Evolutionary conservation across 2,113 vertebrate species (phyloP).

Genomic region (Oxyura jamaicensis): DNA sequence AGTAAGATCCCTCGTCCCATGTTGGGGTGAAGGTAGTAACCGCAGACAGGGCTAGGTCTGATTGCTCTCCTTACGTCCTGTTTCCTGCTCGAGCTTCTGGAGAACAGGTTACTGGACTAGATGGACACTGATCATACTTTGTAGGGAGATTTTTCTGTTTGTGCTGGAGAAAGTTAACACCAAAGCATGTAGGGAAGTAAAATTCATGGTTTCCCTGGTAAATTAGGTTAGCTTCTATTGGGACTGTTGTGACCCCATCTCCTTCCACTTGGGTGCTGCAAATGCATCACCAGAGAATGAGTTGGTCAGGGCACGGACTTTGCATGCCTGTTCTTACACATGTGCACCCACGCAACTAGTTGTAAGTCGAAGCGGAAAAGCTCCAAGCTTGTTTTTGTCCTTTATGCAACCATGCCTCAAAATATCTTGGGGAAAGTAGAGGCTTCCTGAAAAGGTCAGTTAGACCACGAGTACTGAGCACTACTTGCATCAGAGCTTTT

Average conservation of each 20-base stretch:
- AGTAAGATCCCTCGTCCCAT: not conserved
- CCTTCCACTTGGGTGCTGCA: not conserved
- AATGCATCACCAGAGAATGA: rapidly evolving
- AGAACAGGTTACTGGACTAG: not conserved
- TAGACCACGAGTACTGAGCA: not conserved
- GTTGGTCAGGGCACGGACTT: not conserved
- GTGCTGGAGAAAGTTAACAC: not conserved
- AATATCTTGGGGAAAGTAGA: not conserved
- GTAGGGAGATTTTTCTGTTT: not conserved
- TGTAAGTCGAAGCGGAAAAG: not conserved
- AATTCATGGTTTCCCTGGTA: not conserved
- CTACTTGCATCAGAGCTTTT: not conserved
- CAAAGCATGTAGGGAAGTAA: not conserved
- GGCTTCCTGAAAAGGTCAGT: not conserved
- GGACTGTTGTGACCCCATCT: not conserved
- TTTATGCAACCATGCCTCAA: not conserved
- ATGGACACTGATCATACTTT: not conserved
- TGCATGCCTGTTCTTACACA: not conserved
- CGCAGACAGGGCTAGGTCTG: not conserved
- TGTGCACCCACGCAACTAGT: not conserved
- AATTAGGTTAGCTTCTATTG: not conserved
- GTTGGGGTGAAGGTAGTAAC: not conserved
- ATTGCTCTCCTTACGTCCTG: not conserved
- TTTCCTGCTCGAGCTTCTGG: not conserved
- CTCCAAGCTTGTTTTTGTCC: not conserved